Base-by-base conservation (phyloP, 2,113 vertebrate species). In the Myotis davidii region DNA sequence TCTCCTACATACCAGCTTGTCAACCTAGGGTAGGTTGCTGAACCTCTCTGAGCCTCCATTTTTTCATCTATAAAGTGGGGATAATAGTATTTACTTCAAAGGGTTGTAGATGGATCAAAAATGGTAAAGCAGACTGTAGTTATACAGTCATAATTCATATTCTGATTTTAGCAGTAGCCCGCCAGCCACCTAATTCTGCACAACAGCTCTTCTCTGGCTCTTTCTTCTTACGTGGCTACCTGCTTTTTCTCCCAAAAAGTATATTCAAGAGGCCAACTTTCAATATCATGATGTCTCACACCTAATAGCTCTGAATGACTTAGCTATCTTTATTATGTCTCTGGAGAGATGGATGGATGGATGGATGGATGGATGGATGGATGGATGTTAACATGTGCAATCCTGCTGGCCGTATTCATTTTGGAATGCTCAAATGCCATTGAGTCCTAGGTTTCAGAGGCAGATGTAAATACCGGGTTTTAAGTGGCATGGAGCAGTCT, bases 401-500 rank as follows among this genome's bases (percentile, higher is more conserved):
- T 56, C 17, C 39, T 37, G 37, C 67, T 69, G 32, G 48, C 50
- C 61, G 52, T 59, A 21, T 5, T 78, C 20, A 61, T 82, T 85
- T 70, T 56, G 0, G 0, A 79, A 67, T 69, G 34, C 27, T 59
- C 82, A 45, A 14, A 56, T 39, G 50, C 56, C 37, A 42, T 5
- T 0, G 48, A 77, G 34, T 61, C 85, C 18, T 56, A 12, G 70
- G 45, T 78, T 91, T 95, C 27, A 34, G 92, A 95, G 61, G 82
- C 78, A 70, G 64, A 76, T 59, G 56, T 52, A 81, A 88, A 90
- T 87, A 64, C 74, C 14, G 6, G 6, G 20, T 93, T 91, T 84
- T 78, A 88, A 92, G 85, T 95, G 91, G 73, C 72, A 9, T 1
- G 4, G 39, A 91, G 70, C 52, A 91, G 76, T 77, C n/a, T 3